Evolutionary conservation across 2,113 vertebrate genomes (phyloP).

Genomic region (Spermophilus dauricus): DNA sequence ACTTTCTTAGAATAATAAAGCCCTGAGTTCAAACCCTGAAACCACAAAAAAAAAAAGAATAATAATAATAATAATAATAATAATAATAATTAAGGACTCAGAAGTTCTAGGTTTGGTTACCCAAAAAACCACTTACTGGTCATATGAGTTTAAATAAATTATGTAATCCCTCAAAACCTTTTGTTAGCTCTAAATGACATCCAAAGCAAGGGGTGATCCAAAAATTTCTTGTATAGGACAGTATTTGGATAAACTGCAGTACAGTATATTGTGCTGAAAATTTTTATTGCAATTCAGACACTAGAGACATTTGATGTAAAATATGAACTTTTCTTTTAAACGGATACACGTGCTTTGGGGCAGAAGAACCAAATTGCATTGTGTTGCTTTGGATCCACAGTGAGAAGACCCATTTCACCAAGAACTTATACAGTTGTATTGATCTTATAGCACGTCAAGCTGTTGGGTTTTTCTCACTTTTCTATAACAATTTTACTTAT

Average conservation of each 20-base stretch:
- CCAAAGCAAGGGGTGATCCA: neutral
- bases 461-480: neutral
- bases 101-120: neutral
- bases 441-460: neutral
- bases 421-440: neutral
- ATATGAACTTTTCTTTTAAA: conserved; percentile 7
- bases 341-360: neutral
- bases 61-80: neutral
- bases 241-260: neutral
- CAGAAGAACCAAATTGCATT: neutral
- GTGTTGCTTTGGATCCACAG: neutral
- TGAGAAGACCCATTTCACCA: neutral
- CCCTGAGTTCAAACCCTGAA: neutral
- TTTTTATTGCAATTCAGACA: neutral
- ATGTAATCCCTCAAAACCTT: neutral
- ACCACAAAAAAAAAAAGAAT: neutral
- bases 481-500: conserved; percentile 46
- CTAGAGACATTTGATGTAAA: neutral
- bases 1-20: neutral
- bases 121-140: neutral
- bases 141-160: neutral
- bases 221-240: neutral
- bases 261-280: neutral
- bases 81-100: neutral
- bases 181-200: neutral